phyloP scores from a whole-genome alignment of 2,797 vertebrate genomes.

The Helostoma temminkii region DNA sequence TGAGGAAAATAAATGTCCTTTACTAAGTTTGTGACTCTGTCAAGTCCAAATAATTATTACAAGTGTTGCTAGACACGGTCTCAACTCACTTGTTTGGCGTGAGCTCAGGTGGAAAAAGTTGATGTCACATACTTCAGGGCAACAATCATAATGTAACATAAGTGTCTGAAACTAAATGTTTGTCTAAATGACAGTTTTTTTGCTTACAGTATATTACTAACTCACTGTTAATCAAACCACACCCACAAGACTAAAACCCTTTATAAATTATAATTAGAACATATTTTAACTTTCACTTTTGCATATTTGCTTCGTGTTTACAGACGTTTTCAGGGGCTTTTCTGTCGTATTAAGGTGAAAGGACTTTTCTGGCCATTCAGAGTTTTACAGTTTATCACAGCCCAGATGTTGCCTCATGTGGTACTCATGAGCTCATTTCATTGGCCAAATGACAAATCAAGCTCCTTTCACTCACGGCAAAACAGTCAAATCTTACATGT shows the following conservation, averaged over 20 bases:
- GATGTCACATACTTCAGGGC: background rate
- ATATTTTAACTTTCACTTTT: background rate
- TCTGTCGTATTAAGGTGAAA: constrained; percentile 28
- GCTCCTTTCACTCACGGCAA: constrained; percentile 53
- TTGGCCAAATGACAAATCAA: constrained; percentile 67
- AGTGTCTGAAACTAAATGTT: background rate
- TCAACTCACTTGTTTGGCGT: background rate
- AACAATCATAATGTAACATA: background rate
- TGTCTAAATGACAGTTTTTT: background rate
- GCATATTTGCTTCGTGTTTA: background rate
- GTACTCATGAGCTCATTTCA: constrained; percentile 72
- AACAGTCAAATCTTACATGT: constrained; percentile 49
- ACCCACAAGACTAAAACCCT: background rate
- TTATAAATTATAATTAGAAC: no score
- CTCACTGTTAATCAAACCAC: background rate
- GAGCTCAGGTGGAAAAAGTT: background rate
- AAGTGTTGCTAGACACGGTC: background rate
- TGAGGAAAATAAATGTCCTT: no score
- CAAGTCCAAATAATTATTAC: no score
- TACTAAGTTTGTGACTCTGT: no score
- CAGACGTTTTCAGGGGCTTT: background rate
- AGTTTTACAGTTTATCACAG: constrained; percentile 52
- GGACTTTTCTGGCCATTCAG: constrained; percentile 17
- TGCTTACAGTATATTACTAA: background rate
- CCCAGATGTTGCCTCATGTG: constrained; percentile 74